phyloP scores from a whole-genome alignment of 2,797 vertebrate genomes.

The Acipenser transmontanus region DNA sequence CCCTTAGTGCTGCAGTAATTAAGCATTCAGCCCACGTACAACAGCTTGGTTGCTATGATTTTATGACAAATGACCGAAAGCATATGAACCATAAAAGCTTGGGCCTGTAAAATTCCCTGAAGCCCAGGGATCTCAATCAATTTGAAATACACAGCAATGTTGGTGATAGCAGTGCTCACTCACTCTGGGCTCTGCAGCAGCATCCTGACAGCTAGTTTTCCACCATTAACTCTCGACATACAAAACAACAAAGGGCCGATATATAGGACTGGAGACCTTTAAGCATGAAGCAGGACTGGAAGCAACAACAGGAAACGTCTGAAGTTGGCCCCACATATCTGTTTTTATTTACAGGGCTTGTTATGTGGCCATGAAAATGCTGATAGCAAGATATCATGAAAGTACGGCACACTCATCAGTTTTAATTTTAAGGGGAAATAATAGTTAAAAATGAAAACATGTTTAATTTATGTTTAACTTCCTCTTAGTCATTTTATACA shows the following conservation, averaged over 20 bases:
- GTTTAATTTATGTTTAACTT: not conserved
- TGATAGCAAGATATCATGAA: too few relatives aligned
- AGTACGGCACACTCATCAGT: too few relatives aligned
- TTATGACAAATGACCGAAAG: constrained; percentile 62
- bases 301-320: constrained; percentile 2
- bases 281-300: constrained; percentile 3
- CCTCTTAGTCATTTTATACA: not conserved
- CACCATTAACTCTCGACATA: constrained; percentile 29
- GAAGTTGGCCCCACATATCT: not conserved
- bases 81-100: constrained; percentile 50
- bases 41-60: constrained; percentile 51
- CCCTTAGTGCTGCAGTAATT: constrained; percentile 47
- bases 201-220: constrained; percentile 28
- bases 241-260: not conserved
- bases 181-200: constrained; percentile 20
- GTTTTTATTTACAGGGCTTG: not conserved
- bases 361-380: too few relatives aligned
- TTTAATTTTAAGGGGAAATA: not conserved
- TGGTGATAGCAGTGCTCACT: constrained; percentile 19
- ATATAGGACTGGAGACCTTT: constrained; percentile 19
- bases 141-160: constrained; percentile 28
- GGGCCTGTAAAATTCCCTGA: constrained; percentile 42
- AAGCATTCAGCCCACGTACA: constrained; percentile 52
- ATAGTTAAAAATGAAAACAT: constrained; percentile 1
- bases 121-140: constrained; percentile 56